phyloP scores from a whole-genome alignment of 1,140 invertebrate species.

The Rhagoletis zephyria region DNA sequence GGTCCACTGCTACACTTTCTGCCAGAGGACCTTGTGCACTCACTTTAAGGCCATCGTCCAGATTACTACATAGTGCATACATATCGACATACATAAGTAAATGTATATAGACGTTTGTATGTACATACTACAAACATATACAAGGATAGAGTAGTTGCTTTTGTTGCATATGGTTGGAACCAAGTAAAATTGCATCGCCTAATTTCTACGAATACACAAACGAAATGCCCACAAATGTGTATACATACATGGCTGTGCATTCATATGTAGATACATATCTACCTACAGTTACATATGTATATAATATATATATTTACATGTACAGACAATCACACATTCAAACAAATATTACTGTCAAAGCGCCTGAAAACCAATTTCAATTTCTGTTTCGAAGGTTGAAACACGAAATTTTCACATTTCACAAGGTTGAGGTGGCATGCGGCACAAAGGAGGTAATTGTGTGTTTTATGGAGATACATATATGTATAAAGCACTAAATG shows the following conservation, averaged over 20 bases:
- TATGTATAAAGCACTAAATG: too few relatives aligned
- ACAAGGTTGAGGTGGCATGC: conserved; percentile 16
- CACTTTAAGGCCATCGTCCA: conserved; percentile 54
- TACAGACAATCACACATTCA: too few relatives aligned
- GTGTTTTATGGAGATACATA: conserved; percentile 21
- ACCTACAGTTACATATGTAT: too few relatives aligned
- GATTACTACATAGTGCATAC: conserved; percentile 26
- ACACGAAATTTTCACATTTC: conserved; percentile 42
- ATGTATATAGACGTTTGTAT: too few relatives aligned
- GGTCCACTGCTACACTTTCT: conserved; percentile 14
- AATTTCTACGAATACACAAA: too few relatives aligned
- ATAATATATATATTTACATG: conserved; percentile 25
- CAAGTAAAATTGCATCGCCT: too few relatives aligned
- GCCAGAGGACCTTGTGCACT: conserved; percentile 54
- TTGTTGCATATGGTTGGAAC: too few relatives aligned
- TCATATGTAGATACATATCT: too few relatives aligned
- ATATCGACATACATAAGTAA: conserved; percentile 11
- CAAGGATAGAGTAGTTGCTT: too few relatives aligned
- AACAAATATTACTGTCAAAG: neutral
- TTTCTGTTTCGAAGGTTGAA: conserved; percentile 43
- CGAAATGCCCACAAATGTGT: too few relatives aligned
- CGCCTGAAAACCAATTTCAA: conserved; percentile 37
- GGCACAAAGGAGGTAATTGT: neutral
- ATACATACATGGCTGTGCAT: too few relatives aligned
- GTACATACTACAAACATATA: too few relatives aligned